These are phyloP conservation scores for Drosophila takahashii DNA, from an alignment of 1,140 invertebrate genomes.

Conservation along the genomic window DNA sequence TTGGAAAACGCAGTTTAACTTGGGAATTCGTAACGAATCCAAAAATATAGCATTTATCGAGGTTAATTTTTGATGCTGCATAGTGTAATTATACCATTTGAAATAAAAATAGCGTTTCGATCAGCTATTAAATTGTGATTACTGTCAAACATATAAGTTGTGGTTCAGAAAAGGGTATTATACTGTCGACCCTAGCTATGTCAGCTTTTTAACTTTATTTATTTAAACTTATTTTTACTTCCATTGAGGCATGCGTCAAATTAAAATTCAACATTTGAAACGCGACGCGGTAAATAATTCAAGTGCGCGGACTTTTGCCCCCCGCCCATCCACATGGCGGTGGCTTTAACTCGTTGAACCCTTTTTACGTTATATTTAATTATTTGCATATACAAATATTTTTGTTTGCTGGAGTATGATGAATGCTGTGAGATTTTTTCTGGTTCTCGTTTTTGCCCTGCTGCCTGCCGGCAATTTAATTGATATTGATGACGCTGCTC, in stretches of 20 bases:
- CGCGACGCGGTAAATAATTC: constrained; percentile 38
- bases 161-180: neutral
- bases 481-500: constrained; percentile 72
- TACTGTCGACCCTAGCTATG: neutral
- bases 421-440: constrained; percentile 39
- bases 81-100: too few species aligned
- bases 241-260: constrained; percentile 41
- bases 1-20: too few species aligned
- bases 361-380: constrained; percentile 51
- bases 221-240: constrained; percentile 42
- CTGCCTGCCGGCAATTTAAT: constrained; percentile 63
- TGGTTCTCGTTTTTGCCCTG: constrained; percentile 16
- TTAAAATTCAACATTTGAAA: constrained; percentile 53
- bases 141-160: neutral
- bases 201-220: constrained; percentile 4
- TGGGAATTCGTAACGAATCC: too few species aligned
- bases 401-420: constrained; percentile 53
- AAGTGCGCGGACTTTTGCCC: constrained; percentile 12
- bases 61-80: too few species aligned
- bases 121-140: too few species aligned
- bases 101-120: too few species aligned
- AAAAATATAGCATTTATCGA: too few species aligned
- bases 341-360: constrained; percentile 32
- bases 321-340: neutral
- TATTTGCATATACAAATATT: constrained; percentile 56